These are phyloP conservation scores for Hesperophylax magnus DNA, from an alignment of 1,140 invertebrate genomes.

Conservation along the genomic window DNA sequence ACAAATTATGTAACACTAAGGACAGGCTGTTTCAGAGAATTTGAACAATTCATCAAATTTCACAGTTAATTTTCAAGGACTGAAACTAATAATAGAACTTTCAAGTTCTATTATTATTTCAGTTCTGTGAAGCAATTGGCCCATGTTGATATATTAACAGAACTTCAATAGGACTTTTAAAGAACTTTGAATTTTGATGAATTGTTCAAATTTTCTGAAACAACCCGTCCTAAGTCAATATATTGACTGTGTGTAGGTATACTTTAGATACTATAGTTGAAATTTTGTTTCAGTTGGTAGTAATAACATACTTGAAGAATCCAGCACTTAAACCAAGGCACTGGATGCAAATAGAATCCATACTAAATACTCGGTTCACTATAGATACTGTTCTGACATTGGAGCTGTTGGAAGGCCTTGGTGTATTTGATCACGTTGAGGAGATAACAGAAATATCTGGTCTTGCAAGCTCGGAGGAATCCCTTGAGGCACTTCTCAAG, in stretches of 20 bases:
- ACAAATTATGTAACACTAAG: no score
- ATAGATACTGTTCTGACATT: conserved; percentile 79
- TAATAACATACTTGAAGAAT: conserved; percentile 83
- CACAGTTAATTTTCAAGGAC: no score
- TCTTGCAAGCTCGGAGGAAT: conserved; percentile 87
- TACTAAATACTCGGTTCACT: conserved; percentile 80
- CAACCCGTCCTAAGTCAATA: no score
- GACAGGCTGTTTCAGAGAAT: no score
- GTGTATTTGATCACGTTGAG: conserved; percentile 80
- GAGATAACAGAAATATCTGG: conserved; percentile 86
- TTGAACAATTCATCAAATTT: no score
- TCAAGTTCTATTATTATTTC: no score
- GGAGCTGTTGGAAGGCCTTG: conserved; percentile 77
- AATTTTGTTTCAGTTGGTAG: conserved; percentile 72
- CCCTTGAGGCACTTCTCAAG: conserved; percentile 82
- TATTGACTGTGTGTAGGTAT: not conserved
- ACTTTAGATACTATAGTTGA: not conserved
- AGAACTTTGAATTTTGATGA: no score
- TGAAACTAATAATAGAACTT: no score
- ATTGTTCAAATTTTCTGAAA: no score
- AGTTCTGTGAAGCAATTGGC: no score
- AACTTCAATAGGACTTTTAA: no score
- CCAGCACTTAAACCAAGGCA: conserved; percentile 82
- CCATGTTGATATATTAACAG: no score
- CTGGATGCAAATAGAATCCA: conserved; percentile 85